Evolutionary conservation across 2,888 invertebrate species (phyloP).

Genomic region (Hyposoter didymator): DNA sequence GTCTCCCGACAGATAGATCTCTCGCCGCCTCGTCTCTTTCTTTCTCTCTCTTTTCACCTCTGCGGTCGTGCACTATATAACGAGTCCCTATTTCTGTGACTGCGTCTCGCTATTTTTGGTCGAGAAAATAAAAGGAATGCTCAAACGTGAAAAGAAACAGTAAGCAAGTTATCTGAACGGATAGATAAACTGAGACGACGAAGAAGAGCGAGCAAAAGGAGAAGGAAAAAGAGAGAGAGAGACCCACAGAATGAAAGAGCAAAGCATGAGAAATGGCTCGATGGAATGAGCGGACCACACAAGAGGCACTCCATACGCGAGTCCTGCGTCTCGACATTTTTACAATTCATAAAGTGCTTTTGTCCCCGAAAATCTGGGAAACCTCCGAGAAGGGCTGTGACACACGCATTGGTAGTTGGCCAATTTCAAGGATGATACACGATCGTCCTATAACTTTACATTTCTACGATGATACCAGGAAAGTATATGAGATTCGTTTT

Average conservation of each 20-base stretch:
- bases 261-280: constrained; percentile 55
- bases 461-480: constrained; percentile 34
- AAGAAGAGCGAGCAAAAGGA: constrained; percentile 51
- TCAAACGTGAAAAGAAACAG: constrained; percentile 70
- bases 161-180: constrained; percentile 59
- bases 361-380: constrained; percentile 75
- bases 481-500: constrained; percentile 30
- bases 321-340: constrained; percentile 71
- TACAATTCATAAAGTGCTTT: constrained; percentile 79
- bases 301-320: constrained; percentile 68
- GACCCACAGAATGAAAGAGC: constrained; percentile 34
- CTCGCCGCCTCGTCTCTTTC: constrained; percentile 57
- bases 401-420: constrained; percentile 62
- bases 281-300: constrained; percentile 71
- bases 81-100: constrained; percentile 69
- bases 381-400: constrained; percentile 59
- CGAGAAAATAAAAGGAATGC: constrained; percentile 61
- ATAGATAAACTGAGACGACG: constrained; percentile 59
- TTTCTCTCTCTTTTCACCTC: constrained; percentile 29
- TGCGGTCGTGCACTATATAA: constrained; percentile 62
- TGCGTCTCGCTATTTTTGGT: constrained; percentile 71
- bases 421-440: constrained; percentile 71
- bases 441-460: constrained; percentile 35
- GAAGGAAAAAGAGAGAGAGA: constrained; percentile 44
- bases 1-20: constrained; percentile 68